phyloP scores from a whole-genome alignment of 2,797 vertebrate species.

The Anableps anableps region DNA sequence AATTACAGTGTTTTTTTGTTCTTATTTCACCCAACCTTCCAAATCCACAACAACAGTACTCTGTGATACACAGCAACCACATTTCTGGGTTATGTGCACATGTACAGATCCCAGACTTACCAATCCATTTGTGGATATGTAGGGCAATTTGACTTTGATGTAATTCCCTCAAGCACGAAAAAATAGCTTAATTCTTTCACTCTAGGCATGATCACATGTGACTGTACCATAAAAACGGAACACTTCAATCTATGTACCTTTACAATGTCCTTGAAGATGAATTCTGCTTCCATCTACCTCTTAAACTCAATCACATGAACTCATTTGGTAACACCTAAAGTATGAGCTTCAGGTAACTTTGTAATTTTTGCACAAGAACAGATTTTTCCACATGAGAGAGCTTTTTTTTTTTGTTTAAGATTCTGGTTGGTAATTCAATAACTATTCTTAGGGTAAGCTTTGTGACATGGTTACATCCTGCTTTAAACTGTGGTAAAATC shows the following conservation, averaged over 20 bases:
- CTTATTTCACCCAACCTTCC: constrained; percentile 25
- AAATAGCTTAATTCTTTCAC: constrained; percentile 13
- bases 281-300: constrained; percentile 22
- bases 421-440: neutral
- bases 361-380: neutral
- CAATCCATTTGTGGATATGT: constrained; percentile 52
- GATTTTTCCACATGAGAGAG: neutral
- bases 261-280: constrained; percentile 17
- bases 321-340: neutral
- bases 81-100: constrained; percentile 28
- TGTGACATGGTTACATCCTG: neutral
- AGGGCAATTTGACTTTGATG: constrained; percentile 63
- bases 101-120: constrained; percentile 27
- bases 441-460: neutral
- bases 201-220: constrained; percentile 47
- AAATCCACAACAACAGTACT: constrained; percentile 16
- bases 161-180: constrained; percentile 56
- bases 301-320: constrained; percentile 41
- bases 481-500: neutral
- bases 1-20: constrained; percentile 25
- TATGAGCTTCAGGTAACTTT: neutral
- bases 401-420: neutral
- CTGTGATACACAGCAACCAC: constrained; percentile 20
- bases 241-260: constrained; percentile 31
- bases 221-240: constrained; percentile 22